Base-by-base conservation (phyloP, 2,113 vertebrate species). In the Peromyscus leucopus region DNA sequence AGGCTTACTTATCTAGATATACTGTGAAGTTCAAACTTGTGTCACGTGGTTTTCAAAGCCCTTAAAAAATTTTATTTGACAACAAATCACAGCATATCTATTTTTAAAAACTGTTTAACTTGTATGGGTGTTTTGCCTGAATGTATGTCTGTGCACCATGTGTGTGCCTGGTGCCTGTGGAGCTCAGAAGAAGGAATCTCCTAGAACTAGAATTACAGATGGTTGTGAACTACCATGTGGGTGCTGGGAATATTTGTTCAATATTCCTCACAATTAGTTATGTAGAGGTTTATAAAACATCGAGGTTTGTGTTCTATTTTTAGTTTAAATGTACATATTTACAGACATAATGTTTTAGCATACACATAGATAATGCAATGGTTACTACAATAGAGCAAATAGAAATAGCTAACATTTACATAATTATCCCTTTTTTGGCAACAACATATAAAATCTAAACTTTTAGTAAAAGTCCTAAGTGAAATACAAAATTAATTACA, bases 211-310 rank as follows among this genome's bases (percentile, higher is more conserved):
- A 63, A 15, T 84, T 31, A 84, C 59, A 84, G n/a, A 63, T 28
- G 4, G 7, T 39, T 42, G 21, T 28, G n/a, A 63, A n/a, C 13
- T 63, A 84, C 11, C 21, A 42, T 28, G 26, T 28, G 26, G 13
- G 8, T 84, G 15, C 7, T 31, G 7, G 15, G 13, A 84, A 63
- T 63, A 84, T 63, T 42, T 42, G 24, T 15, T 78, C 91, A 75
- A 72, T 46, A 74, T 21, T 76, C 51, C 63, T 90, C 59, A 78
- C 46, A 87, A 83, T 83, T 92, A 90, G 46, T 65, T 76, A 51
- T 28, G 83, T 83, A 46, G 33, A 69, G 10, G 22, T 67, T 88
- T 82, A 85, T 63, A 71, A 97, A 96, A 80, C 42, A 91, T 19
- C 57, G 22, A 67, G 1, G 12, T 80, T 93, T 84, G 2, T 7